Evolutionary conservation across 2,797 vertebrate species (phyloP), one percentile per base, ranked within the genome.

Genomic region (Xenopus petersii): DNA sequence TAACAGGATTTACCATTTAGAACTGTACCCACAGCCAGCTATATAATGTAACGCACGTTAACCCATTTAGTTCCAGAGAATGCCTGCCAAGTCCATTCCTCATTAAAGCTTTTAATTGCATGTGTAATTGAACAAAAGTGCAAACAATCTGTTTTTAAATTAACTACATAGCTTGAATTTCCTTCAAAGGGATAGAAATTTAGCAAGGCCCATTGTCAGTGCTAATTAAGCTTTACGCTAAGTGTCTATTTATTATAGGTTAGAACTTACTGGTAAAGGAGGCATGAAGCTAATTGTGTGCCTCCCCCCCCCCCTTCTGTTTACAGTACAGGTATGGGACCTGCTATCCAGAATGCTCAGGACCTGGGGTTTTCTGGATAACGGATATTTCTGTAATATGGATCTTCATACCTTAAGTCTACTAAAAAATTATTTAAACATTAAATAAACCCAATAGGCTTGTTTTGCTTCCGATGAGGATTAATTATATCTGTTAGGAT

Each of bases 191-290:
- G 78, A 79, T 83, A 84, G 83, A 88, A 84, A 85, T 87, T 83
- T 85, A 77, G 80, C 77, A 74, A 60, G 77, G 67, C 79, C 83
- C 84, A 77, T 67, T 78, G 75, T 69, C 71, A 24, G 66, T 86
- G 82, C 83, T 89, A 88, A 24, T 90, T 88, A 90, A 82, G 79
- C 80, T 84, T 82, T 82, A 58, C 84, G 84, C 71, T 82, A 70
- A 79, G 75, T 84, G 86, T 88, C 86, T 83, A 87, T 84, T 82
- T 84, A 80, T 61, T 77, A 83, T 78, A 81, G 75, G 77, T 84
- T 83, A 42, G 77, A 81, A 81, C 63, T 84, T 82, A 81, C 80
- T 77, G 61, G 86, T 83, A 84, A 81, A 63, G 26, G 13, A 33
- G 5, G 61, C 10, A 63, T 12, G 15, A 26, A 12, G 7, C 6